Percentiles rank a stretch among this genome's conserved stretches.
phyloP scores from a whole-genome alignment of 2,113 vertebrate genomes.

The Thunnus thynnus region DNA sequence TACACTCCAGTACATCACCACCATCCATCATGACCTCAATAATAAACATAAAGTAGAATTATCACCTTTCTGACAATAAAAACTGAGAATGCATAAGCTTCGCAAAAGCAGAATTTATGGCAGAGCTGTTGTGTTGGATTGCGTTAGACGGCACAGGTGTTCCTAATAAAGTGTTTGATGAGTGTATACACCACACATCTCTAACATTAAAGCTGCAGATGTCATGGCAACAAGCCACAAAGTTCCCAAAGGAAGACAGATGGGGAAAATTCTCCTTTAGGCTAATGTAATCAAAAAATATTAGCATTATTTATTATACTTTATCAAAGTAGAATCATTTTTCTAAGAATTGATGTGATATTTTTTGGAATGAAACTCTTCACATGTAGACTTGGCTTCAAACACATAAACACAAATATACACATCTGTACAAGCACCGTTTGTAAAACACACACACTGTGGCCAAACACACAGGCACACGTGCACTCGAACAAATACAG shows the following conservation, averaged over 20 bases:
- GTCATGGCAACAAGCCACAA: not conserved
- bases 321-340: too few species aligned
- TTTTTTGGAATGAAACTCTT: slow-evolving; percentile 42
- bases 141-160: too few species aligned
- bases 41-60: too few species aligned
- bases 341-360: not conserved
- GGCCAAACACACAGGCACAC: slow-evolving; percentile 4
- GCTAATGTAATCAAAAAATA: not conserved
- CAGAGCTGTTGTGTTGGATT: too few species aligned
- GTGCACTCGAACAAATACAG: slow-evolving; percentile 2
- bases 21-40: too few species aligned
- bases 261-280: not conserved
- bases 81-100: too few species aligned
- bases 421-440: slow-evolving; percentile 27
- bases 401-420: not conserved
- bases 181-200: not conserved
- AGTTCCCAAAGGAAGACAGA: not conserved
- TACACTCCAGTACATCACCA: too few species aligned
- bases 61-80: too few species aligned
- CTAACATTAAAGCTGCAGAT: not conserved
- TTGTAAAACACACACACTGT: slow-evolving; percentile 13
- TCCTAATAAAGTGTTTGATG: too few species aligned
- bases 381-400: not conserved
- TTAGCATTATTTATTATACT: too few species aligned
- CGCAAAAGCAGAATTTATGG: too few species aligned